These are phyloP conservation scores for Boloria euphrosyne DNA, from an alignment of 2,888 invertebrate genomes.

Conservation along the genomic window DNA sequence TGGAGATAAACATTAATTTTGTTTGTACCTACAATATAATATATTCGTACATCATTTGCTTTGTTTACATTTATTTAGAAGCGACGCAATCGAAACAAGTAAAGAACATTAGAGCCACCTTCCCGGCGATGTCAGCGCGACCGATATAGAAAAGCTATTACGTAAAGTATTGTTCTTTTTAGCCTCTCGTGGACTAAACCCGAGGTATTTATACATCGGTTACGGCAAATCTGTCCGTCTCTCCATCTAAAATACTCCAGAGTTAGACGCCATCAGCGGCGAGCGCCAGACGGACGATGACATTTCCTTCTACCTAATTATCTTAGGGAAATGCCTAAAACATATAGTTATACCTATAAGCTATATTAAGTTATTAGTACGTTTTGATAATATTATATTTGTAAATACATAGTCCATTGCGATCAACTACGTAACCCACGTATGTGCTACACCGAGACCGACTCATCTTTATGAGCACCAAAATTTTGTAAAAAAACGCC, in stretches of 20 bases:
- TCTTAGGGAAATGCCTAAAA: neutral
- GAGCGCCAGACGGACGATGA: slow-evolving; percentile 23
- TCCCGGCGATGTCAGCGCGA: neutral
- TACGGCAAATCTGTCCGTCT: slow-evolving; percentile 10
- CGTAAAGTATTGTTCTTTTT: slow-evolving; percentile 10
- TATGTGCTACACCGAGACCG: too few relatives aligned
- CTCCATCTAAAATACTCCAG: slow-evolving; percentile 4
- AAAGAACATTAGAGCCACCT: too few relatives aligned
- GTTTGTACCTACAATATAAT: too few relatives aligned
- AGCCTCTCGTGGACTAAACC: neutral
- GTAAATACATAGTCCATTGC: too few relatives aligned
- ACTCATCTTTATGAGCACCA: too few relatives aligned
- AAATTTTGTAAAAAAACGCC: neutral
- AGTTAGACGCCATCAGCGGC: slow-evolving; percentile 4
- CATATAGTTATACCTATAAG: neutral
- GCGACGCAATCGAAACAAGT: too few relatives aligned
- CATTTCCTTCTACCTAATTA: slow-evolving; percentile 26
- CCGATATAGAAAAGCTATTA: slow-evolving; percentile 13
- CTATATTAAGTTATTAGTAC: too few relatives aligned
- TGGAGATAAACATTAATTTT: too few relatives aligned
- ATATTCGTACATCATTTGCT: too few relatives aligned
- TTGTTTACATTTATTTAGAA: too few relatives aligned
- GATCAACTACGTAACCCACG: too few relatives aligned
- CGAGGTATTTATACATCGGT: slow-evolving; percentile 14
- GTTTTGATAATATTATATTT: too few relatives aligned